Base-by-base conservation (phyloP, 1,140 invertebrate species). In the Zaprionus tsacasi region DNA sequence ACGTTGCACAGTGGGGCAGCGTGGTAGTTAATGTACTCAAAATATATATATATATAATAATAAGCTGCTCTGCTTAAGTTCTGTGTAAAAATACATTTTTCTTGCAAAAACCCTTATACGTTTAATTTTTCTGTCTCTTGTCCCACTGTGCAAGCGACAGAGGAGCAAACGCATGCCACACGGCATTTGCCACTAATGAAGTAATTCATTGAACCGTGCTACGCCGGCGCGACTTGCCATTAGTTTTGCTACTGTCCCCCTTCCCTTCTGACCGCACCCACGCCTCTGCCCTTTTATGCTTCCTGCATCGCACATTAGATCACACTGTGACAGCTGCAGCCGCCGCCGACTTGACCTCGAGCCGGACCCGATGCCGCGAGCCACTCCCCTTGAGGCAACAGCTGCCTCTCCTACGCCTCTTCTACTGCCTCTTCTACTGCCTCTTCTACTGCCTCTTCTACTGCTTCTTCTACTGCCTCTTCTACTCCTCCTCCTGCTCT, bases 171-270 rank as follows among this genome's bases (percentile, higher is more conserved):
- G 78, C 85, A 88, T 89, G 83, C 80, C 85, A 72, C 85, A 81
- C 70, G 69, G 73, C 69, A 80, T 77, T 77, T 87, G 82, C 79
- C 64, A 85, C 87, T 91, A 91, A 91, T 91, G 88, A 91, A 91
- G 88, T 87, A 91, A 91, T 91, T 91, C 88, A 91, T 91, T 91
- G 88, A 91, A 91, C 88, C 88, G 87, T 90, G 86, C 81, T 73
- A 90, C 81, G 68, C 67, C 77, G 71, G 57, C 70, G 70, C 76
- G 64, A 60, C 66, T 78, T 78, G 78, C 81, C 85, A 88, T 89
- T 89, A 89, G 78, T 90, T 81, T 75, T 21, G 21, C 21, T 21
- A 2, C 3, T 81, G 81, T 72, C 72, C 67, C 69, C 71, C 76
- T 69, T 61, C 72, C 21, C 40, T 36, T 45, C 15, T 35, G 27